Evolutionary conservation across 1,140 invertebrate genomes (phyloP), one percentile per base, ranked within the genome.

Genomic region (Galleria mellonella): DNA sequence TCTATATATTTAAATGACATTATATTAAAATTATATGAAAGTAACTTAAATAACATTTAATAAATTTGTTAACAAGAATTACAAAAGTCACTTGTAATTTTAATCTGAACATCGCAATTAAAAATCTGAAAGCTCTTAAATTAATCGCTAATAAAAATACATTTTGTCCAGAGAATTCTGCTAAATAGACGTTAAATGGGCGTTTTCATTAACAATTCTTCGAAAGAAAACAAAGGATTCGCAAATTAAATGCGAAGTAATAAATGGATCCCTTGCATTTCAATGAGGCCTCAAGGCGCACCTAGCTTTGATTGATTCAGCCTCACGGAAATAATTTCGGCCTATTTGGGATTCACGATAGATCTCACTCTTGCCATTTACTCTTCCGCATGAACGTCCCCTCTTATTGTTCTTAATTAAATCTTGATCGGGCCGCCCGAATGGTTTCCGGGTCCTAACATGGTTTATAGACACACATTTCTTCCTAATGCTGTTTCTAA

Each of bases 221-320:
- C 11, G 23, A 38, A 51, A 44, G 47, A 39, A 44, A 43, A 37
- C 35, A 42, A 33, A 28, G 40, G 43, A 48, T 49, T 49, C 28
- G 47, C 33, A 69, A 71, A 75, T 75, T 70, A 67, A 72, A 71
- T 69, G 61, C 62, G 52, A 61, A 66, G 55, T 52, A 66, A 66
- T 62, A 69, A 72, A 71, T 59, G 64, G 53, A 66, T 57, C 64
- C 57, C 64, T 74, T 77, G 73, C 76, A 81, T 81, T 66, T 77
- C 58, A 77, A 81, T 77, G 69, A 81, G 72, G 43, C 51, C 36
- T 64, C 52, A 55, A 65, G 59, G 55, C 62, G 55, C 65, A 74
- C 61, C 56, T 62, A 53, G 48, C 64, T 64, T 56, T 72, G 62
- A 73, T 72, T 74, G 73, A 72, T 73, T 69, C 66, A 58, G 63